These are phyloP conservation scores for Takifugu rubripes DNA, from an alignment of 2,797 vertebrate genomes.

Conservation along the genomic window DNA sequence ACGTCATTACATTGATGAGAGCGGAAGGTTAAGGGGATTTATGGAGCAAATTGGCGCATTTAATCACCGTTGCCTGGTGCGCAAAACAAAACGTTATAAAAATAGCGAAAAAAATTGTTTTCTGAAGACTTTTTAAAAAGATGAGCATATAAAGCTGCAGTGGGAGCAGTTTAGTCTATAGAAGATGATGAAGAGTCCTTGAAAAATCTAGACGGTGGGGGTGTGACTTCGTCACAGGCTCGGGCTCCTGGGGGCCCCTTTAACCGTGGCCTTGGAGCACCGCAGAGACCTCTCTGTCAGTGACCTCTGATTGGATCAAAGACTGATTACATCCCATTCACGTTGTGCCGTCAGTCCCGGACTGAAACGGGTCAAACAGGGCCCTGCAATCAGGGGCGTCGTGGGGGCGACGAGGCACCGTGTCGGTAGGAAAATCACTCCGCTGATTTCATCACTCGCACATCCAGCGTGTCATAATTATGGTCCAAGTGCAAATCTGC, in stretches of 20 bases:
- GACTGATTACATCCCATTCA: constrained; percentile 83
- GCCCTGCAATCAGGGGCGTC: constrained; percentile 81
- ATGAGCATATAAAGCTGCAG: too few species aligned
- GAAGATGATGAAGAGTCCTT: too few species aligned
- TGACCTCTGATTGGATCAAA: constrained; percentile 81
- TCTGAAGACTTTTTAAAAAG: too few species aligned
- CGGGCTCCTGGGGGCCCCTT: background rate
- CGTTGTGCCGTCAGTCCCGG: constrained; percentile 47
- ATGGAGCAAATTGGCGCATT: too few species aligned
- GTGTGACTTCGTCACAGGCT: too few species aligned
- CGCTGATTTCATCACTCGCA: constrained; percentile 35
- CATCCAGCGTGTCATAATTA: constrained; percentile 18
- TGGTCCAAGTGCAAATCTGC: constrained; percentile 33
- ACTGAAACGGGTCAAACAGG: constrained; percentile 74
- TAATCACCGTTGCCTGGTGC: too few species aligned
- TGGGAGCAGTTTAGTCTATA: too few species aligned
- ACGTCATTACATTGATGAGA: too few species aligned
- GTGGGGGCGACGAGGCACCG: constrained; percentile 67
- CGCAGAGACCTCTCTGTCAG: constrained; percentile 77
- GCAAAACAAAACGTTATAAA: too few species aligned
- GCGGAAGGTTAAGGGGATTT: too few species aligned
- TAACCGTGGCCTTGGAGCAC: constrained; percentile 65
- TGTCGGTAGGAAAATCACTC: constrained; percentile 50
- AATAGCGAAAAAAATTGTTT: too few species aligned
- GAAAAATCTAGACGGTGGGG: too few species aligned